A percentile compares a stretch with the other conserved stretches of the same genome.
Conservation (phyloP, 2,888 invertebrate genomes). For the Diploptera punctata region DNA sequence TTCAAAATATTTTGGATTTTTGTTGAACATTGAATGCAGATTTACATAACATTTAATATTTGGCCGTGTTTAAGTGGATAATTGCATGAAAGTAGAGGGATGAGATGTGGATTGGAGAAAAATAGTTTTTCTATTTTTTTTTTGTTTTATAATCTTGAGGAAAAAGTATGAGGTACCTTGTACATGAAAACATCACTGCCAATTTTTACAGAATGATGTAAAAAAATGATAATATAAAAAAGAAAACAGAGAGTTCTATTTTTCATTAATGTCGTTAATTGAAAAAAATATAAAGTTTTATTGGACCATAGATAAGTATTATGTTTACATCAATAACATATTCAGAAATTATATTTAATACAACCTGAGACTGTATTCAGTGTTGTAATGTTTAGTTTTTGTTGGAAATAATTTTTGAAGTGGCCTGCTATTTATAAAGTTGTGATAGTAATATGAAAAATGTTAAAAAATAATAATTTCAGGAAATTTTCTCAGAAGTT, state of each 20-base stretch:
- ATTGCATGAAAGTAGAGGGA: neutral
- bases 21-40: neutral
- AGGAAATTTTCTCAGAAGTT: no score
- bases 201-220: conserved; percentile 29
- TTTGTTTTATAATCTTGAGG: conserved; percentile 13
- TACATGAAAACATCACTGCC: conserved; percentile 24
- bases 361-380: no score
- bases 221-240: conserved; percentile 11
- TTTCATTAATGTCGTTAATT: conserved; percentile 22
- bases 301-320: conserved; percentile 9
- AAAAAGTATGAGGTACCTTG: conserved; percentile 19
- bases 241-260: conserved; percentile 22
- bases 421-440: no score
- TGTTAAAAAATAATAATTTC: no score
- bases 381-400: no score
- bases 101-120: neutral
- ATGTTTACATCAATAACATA: no score
- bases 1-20: neutral
- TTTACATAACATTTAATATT: neutral
- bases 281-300: neutral
- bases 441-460: no score
- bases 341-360: no score
- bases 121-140: conserved; percentile 1
- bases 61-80: neutral
- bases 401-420: no score